Evolutionary conservation across 2,797 vertebrate genomes (phyloP).

Genomic region (Periophthalmus magnuspinnatus): DNA sequence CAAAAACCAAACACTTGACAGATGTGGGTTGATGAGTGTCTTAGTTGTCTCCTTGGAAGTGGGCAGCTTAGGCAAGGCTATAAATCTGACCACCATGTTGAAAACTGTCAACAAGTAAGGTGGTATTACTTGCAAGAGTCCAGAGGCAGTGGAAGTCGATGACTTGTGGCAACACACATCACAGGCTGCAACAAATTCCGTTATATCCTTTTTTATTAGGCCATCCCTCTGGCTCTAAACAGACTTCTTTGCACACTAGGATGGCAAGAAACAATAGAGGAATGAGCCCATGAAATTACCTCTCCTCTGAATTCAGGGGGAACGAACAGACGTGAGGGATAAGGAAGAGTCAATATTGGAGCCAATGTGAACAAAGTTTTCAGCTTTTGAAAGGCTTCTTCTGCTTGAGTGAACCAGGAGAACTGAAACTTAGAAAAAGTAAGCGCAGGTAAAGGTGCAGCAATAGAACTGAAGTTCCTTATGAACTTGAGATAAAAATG

Average conservation of each 20-base stretch:
- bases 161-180: background rate
- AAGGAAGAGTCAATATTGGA: background rate
- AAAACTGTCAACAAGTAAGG: background rate
- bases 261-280: no score
- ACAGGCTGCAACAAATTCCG: background rate
- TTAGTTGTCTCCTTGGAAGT: no score
- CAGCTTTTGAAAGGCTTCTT: background rate
- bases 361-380: background rate
- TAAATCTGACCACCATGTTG: background rate
- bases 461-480: background rate
- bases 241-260: no score
- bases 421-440: background rate
- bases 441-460: background rate
- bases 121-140: background rate
- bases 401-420: background rate
- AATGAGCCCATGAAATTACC: no score
- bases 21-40: background rate
- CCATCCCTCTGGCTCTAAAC: no score
- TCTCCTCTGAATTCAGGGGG: no score
- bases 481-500: slow-evolving; percentile 7
- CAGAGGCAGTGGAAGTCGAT: background rate
- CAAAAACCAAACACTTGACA: background rate
- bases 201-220: no score
- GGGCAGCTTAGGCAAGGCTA: background rate
- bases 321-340: background rate